phyloP scores from a whole-genome alignment of 2,113 vertebrate genomes.

The Thryonomys swinderianus region DNA sequence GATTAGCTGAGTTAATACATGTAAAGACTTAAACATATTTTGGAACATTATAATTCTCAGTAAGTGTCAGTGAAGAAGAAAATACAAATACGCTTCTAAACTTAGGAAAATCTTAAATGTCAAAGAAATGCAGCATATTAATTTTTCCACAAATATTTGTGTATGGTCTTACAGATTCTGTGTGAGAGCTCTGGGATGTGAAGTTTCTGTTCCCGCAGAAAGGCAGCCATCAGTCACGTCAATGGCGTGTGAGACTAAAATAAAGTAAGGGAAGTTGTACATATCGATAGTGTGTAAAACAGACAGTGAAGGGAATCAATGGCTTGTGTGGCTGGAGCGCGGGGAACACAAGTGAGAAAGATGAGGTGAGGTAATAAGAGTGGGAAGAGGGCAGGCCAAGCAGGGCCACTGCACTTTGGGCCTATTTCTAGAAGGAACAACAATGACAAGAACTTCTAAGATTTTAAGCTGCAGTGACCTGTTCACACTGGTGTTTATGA shows the following conservation, averaged over 20 bases:
- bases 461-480: background rate
- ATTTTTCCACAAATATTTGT: background rate
- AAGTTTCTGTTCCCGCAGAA: background rate
- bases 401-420: fast-evolving
- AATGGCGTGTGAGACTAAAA: too few species aligned
- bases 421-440: background rate
- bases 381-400: background rate
- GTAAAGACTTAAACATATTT: constrained; percentile 13
- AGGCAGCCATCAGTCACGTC: background rate
- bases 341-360: background rate
- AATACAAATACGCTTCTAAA: background rate
- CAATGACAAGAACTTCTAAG: background rate
- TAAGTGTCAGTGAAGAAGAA: background rate
- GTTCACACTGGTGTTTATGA: background rate
- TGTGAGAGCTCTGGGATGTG: background rate
- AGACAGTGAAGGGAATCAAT: background rate
- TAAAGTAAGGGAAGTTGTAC: too few species aligned
- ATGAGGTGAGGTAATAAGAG: background rate
- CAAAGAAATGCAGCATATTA: constrained; percentile 3
- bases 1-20: background rate
- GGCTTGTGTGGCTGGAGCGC: background rate
- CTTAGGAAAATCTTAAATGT: background rate
- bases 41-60: background rate
- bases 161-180: background rate
- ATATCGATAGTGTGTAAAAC: background rate